phyloP scores from a whole-genome alignment of 92 coral and sea anemone species.

The Palythoa caribaeorum region DNA sequence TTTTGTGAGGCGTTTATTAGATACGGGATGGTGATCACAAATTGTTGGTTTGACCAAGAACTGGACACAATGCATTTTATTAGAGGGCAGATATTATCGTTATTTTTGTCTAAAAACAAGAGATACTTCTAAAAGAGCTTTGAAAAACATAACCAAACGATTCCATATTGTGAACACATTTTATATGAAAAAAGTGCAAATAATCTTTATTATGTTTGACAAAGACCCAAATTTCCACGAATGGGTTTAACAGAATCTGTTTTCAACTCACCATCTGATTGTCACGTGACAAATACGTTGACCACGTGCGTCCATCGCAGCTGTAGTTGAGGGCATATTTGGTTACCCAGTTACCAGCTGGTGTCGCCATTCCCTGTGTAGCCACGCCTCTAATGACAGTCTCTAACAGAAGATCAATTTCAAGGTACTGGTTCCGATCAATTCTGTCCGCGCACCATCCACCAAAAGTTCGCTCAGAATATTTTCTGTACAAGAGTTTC shows the following conservation, averaged over 20 bases:
- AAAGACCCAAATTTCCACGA: neutral
- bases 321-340: conserved; percentile 91
- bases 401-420: conserved; percentile 82
- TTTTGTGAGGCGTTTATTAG: too few species aligned
- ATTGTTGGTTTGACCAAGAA: too few species aligned
- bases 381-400: conserved; percentile 83
- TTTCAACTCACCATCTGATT: conserved; percentile 63
- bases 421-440: conserved; percentile 76
- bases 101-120: too few species aligned
- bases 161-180: too few species aligned
- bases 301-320: conserved; percentile 89
- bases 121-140: too few species aligned
- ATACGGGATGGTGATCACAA: too few species aligned
- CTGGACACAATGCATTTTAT: too few species aligned
- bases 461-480: conserved; percentile 63
- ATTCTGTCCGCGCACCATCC: conserved; percentile 91
- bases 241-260: neutral
- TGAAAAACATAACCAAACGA: too few species aligned
- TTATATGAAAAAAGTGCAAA: too few species aligned
- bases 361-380: conserved; percentile 75
- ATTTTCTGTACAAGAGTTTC: neutral
- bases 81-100: too few species aligned
- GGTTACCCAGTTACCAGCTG: conserved; percentile 80
- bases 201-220: too few species aligned
- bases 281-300: conserved; percentile 62